Evolutionary conservation across 2,113 vertebrate species (phyloP), one percentile per base, ranked within the genome.

Genomic region (Stercorarius parasiticus): DNA sequence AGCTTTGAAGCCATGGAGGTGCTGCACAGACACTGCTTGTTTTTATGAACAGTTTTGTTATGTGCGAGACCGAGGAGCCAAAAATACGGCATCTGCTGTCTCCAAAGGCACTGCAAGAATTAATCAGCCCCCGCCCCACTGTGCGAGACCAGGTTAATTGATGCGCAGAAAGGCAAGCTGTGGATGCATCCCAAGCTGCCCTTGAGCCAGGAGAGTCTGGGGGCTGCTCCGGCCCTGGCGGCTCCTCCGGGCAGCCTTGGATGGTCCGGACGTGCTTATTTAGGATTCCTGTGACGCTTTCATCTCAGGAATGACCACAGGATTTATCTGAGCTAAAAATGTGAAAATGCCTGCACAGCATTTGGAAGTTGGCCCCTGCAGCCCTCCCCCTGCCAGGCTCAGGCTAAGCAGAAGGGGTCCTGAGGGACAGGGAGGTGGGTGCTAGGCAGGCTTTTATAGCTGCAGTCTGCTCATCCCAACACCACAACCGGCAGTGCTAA

Each of bases 381-480:
- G 36, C 32, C 19, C 9, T 21, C 22, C 9, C 14, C 7, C 19
- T 8, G 6, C 29, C 3, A 10, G 20, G 64, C 36, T 62, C 16
- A 4, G 10, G 5, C 47, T 18, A 58, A 66, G 58, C 74, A 82
- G 58, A 34, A 32, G 52, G 10, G 20, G 32, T 22, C 40, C 21
- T 20, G 53, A 62, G 64, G 50, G 38, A 7, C 0, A 0, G 11
- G 21, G 19, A 40, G 29, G 14, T 2, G 6, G 5, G 34, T 70
- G 27, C 90, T 52, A 29, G 13, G 38, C 52, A 36, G 52, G 38
- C 49, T 64, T 81, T 85, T 78, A 8, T 2, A 38, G n/a, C 55
- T 47, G 77, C 40, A 42, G 15, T 34, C 42, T 66, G 45, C 70
- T 85, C 47, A 15, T 56, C 34, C 42, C 0, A 0, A 22, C 23